Conservation (phyloP, 2,113 vertebrate species). For the Tetrax tetrax region DNA sequence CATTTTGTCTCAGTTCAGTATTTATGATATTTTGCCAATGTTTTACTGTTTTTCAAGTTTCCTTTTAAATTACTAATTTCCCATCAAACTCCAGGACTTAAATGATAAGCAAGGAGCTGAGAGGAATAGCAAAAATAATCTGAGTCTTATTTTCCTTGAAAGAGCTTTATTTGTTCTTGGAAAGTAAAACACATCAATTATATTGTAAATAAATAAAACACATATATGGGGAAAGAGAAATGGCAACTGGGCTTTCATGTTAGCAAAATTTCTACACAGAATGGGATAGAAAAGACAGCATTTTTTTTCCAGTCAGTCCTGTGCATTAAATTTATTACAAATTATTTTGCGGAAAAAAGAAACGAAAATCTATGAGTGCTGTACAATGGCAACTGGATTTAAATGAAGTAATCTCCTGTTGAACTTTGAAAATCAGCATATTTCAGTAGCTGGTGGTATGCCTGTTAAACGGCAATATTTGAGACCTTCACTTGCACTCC, state of each 20-base stretch:
- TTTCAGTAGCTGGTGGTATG: neutral
- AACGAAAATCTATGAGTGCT: neutral
- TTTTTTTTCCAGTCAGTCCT: rapidly evolving
- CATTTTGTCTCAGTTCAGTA: neutral
- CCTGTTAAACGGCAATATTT: neutral
- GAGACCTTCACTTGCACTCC: neutral
- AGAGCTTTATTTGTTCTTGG: neutral
- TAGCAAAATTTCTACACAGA: neutral
- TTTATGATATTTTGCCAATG: neutral
- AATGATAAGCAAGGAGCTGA: neutral
- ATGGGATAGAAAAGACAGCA: neutral
- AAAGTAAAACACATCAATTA: neutral
- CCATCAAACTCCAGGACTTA: neutral
- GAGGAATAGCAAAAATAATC: neutral
- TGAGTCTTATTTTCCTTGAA: neutral
- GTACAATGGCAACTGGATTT: neutral
- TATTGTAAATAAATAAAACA: conserved; percentile 2
- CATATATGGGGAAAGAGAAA: neutral
- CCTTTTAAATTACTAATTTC: conserved; percentile 1
- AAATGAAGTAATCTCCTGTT: neutral
- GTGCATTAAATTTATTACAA: neutral
- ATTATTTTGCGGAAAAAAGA: neutral
- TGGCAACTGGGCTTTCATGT: neutral
- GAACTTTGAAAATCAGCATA: neutral
- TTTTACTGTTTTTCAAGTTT: neutral